Percentiles rank a stretch among this genome's conserved stretches.
These are phyloP conservation scores for Alca torda DNA, from an alignment of 2,797 vertebrate genomes.

Conservation along the genomic window DNA sequence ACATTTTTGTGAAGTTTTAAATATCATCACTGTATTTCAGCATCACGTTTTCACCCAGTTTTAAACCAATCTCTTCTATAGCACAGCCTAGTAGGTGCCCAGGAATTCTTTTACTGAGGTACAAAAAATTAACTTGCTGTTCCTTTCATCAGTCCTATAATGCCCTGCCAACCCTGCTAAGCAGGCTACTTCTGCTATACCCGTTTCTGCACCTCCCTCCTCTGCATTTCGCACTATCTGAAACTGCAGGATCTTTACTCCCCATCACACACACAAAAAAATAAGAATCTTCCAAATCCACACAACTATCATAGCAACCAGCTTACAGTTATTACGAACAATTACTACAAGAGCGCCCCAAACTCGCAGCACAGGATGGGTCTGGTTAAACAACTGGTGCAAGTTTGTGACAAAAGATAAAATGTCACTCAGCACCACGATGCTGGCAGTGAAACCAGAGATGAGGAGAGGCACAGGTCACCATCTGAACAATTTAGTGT, in stretches of 20 bases:
- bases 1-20: not conserved
- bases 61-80: not conserved
- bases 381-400: conserved; percentile 44
- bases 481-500: not conserved
- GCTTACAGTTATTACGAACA: not conserved
- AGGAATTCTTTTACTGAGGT: not conserved
- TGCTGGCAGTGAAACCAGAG: conserved; percentile 41
- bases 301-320: not conserved
- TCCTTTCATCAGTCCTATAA: not conserved
- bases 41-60: not conserved
- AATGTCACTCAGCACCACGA: conserved; percentile 12
- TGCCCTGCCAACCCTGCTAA: not conserved
- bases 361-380: not conserved
- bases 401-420: conserved; percentile 31
- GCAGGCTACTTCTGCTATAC: not conserved
- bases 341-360: not conserved
- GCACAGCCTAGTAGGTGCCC: not conserved
- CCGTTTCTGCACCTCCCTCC: not conserved
- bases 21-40: not conserved
- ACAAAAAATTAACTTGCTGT: not conserved
- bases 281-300: not conserved
- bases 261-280: not conserved
- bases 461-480: conserved; percentile 23
- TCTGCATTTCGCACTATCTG: not conserved
- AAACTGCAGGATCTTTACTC: not conserved